Base-by-base conservation (phyloP, 2,797 vertebrate species). In the Champsocephalus esox region DNA sequence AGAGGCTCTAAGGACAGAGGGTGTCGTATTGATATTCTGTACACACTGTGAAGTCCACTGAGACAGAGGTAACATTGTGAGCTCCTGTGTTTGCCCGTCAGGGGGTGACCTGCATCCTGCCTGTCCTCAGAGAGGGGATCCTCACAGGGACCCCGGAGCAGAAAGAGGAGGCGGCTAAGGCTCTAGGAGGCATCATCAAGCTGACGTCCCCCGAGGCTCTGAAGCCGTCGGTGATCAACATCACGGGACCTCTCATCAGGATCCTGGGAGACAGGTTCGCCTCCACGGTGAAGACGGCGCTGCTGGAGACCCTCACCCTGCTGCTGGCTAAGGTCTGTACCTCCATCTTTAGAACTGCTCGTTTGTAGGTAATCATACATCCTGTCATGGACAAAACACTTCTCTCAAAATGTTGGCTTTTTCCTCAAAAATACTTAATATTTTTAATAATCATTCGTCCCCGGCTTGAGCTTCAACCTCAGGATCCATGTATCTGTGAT, bases 231-330 rank as follows among this genome's bases (percentile, higher is more conserved):
- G 98, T 99, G 21, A 92, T 99, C 84, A 97, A 96, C 95, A 99
- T 99, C 91, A 99, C 98, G 0, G 98, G 98, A 49, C 98, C 98
- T 0, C 96, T 99, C 66, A 99, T 99, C 89, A 97, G 98, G 59
- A 99, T 99, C 88, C 80, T 99, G 54, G 98, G 98, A 84, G 98
- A 99, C 89, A 94, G 98, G n/a, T 99, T 99, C 83, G 96, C 95
- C 79, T 98, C 96, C 96, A 97, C 95, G 0, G 98, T 99, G 82
- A 99, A 99, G 89, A 97, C 97, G 0, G 98, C 98, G 75, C 92
- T 99, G 73, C 93, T 99, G 0, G 98, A 99, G 94, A 99, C 98
- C 0, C 95, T 99, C 72, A 98, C 97, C 66, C 96, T 99, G 77
- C 93, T 99, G 79, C 91, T 99, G 76, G 96, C 95, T 57, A 99